Base-by-base conservation (phyloP, 2,113 vertebrate genomes). In the Pyxicephalus adspersus region DNA sequence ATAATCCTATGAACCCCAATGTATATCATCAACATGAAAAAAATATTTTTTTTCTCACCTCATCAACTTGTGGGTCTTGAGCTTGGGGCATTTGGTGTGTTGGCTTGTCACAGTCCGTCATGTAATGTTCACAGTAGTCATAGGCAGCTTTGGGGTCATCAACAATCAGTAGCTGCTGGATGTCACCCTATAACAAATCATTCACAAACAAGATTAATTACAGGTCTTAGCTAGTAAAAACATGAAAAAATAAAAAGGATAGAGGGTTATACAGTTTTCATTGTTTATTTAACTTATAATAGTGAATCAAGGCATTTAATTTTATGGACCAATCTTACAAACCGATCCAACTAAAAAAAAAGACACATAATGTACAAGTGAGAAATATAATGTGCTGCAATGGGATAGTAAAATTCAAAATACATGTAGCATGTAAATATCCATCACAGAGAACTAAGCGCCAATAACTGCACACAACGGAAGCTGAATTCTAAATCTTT, bases 51-150 rank as follows among this genome's bases (percentile, higher is more conserved):
- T 52, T 78, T 80, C 92, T 91, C 82, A 94, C 96, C 86, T 95
- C 92, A 52, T 95, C 94, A 34, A 89, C 67, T 73, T 91, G 89
- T 13, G 97, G 94, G 83, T 98, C 93, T 89, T 98, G 97, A 72
- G 97, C 97, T 84, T 98, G 97, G 52, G 95, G 91, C 55, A 92
- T 87, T 60, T 92, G 88, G 26, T 93, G 86, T 57, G 92, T 93
- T 11, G 96, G 94, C 20, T 91, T 94, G 83, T 96, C 94, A 89
- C 98, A 99, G 91, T 99, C 97, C 0, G 97, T 96, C 86, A 95
- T 98, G 81, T 98, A 99, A 86, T 99, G 95, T 87, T 97, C 95
- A 89, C 98, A 99, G 90, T 99, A 98, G 90, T 98, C 97, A 68
- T 95, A 96, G 0, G 98, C 97, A 55, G 96, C 97, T 88, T 95